phyloP scores from a whole-genome alignment of 2,797 vertebrate genomes.

The Lutjanus argentimaculatus region DNA sequence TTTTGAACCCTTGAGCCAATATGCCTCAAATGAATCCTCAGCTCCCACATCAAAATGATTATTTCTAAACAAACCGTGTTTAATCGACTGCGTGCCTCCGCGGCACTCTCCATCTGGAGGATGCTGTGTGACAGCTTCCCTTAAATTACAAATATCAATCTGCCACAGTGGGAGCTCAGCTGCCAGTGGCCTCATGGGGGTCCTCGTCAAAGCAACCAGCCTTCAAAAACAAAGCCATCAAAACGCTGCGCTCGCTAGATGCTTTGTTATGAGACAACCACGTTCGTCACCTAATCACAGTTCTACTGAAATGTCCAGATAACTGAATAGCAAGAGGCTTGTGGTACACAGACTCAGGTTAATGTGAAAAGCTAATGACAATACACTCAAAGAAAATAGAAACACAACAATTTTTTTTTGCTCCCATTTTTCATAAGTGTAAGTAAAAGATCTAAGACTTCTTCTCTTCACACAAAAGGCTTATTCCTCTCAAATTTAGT shows the following conservation, averaged over 20 bases:
- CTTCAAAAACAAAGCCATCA: conserved; percentile 81
- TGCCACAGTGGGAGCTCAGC: conserved; percentile 83
- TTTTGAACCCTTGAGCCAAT: conserved; percentile 76
- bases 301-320: conserved; percentile 36
- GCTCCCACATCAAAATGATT: conserved; percentile 80
- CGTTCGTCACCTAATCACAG: conserved; percentile 51
- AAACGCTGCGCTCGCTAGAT: conserved; percentile 43
- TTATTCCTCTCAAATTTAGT: no score
- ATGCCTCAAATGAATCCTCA: conserved; percentile 74
- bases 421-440: no score
- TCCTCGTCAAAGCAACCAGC: conserved; percentile 75
- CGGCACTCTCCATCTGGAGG: conserved; percentile 82
- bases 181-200: conserved; percentile 81
- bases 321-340: conserved; percentile 4
- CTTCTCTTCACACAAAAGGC: no score
- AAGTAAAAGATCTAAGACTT: no score
- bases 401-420: no score
- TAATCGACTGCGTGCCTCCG: conserved; percentile 80
- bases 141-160: conserved; percentile 88
- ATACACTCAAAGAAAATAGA: not conserved
- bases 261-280: conserved; percentile 28
- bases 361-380: not conserved
- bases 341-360: conserved; percentile 1
- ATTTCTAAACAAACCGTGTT: conserved; percentile 85
- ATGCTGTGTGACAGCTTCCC: conserved; percentile 83